A percentile compares a stretch with the other conserved stretches of the same genome.
These are phyloP conservation scores for Rhynchonycteris naso DNA, from an alignment of 2,797 vertebrate genomes.

Conservation along the genomic window DNA sequence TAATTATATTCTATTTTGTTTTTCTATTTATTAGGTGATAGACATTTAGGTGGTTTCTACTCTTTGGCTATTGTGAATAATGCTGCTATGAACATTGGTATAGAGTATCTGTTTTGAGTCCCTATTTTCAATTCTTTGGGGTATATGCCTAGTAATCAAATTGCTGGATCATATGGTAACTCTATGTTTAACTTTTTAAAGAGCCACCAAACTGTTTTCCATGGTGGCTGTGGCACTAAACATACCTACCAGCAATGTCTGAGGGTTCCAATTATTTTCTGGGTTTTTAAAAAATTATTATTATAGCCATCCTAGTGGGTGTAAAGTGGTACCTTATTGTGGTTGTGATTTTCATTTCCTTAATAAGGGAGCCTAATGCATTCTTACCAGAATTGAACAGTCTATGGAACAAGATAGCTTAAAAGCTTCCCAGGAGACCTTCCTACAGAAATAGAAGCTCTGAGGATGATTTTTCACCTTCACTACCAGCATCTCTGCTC, in stretches of 20 bases:
- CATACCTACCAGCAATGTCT: neutral
- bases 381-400: neutral
- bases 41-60: neutral
- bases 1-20: neutral
- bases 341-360: slow-evolving; percentile 50
- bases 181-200: neutral
- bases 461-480: neutral
- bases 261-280: neutral
- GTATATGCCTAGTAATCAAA: neutral
- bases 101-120: neutral
- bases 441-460: neutral
- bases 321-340: neutral
- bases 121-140: neutral
- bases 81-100: neutral
- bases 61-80: neutral
- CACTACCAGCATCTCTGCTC: neutral
- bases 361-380: neutral
- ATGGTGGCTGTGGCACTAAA: neutral
- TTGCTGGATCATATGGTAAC: neutral
- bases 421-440: neutral
- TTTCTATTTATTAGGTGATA: neutral
- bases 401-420: neutral
- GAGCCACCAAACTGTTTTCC: neutral
- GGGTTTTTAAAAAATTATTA: neutral
- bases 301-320: neutral